A percentile compares a stretch with the other conserved stretches of the same genome.
phyloP scores from a whole-genome alignment of 2,113 vertebrate species.

The Meleagris gallopavo region DNA sequence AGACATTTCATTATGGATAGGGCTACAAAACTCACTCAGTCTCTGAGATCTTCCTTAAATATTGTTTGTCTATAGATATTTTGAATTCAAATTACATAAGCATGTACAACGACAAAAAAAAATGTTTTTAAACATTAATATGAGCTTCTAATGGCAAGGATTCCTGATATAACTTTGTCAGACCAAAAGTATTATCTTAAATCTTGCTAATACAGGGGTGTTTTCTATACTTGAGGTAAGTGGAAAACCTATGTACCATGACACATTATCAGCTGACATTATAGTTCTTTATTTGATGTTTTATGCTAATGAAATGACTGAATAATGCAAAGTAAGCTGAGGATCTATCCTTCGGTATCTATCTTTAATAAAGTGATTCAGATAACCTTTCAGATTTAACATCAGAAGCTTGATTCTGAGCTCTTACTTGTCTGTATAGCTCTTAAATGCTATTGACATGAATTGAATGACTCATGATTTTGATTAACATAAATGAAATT shows the following conservation, averaged over 20 bases:
- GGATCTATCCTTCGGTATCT: not conserved
- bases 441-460: constrained; percentile 29
- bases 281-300: constrained; percentile 28
- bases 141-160: not conserved
- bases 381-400: constrained; percentile 17
- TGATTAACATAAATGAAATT: constrained; percentile 43
- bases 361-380: constrained; percentile 33
- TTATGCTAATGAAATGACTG: constrained; percentile 33
- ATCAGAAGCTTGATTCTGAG: constrained; percentile 13
- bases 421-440: not conserved
- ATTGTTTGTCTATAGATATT: not conserved
- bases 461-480: constrained; percentile 40
- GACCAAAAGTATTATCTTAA: not conserved
- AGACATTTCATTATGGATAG: not conserved
- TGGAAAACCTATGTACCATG: not conserved
- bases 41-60: not conserved
- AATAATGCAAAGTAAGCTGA: constrained; percentile 41
- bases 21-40: not conserved
- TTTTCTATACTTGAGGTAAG: constrained; percentile 16
- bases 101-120: not conserved
- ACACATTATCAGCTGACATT: constrained; percentile 17
- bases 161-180: not conserved
- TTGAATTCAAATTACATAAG: not conserved
- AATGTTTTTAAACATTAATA: not conserved
- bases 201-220: not conserved